phyloP scores from a whole-genome alignment of 2,113 vertebrate genomes.

The Lophura nycthemera region DNA sequence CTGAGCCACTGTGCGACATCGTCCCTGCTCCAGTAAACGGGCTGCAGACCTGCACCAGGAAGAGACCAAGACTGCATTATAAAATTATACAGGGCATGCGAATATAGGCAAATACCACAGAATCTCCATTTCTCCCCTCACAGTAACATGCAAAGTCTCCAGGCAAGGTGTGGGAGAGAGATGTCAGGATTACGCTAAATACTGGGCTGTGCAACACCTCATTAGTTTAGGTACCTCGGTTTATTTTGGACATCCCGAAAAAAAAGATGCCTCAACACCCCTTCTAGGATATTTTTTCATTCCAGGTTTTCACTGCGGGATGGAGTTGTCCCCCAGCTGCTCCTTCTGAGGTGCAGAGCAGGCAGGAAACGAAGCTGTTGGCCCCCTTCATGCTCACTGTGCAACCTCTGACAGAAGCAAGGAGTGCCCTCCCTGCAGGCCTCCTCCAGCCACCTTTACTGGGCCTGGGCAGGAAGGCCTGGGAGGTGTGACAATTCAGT shows the following conservation, averaged over 20 bases:
- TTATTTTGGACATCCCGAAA: background rate
- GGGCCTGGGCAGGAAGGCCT: background rate
- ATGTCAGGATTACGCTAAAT: background rate
- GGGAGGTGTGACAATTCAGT: background rate
- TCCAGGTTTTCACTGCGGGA: background rate
- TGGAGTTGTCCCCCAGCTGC: background rate
- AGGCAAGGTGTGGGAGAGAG: background rate
- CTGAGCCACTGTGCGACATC: slow-evolving; percentile 96
- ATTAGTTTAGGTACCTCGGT: background rate
- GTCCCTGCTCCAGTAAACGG: slow-evolving; percentile 93
- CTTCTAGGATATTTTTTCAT: background rate
- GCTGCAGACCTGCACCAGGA: slow-evolving; percentile 87
- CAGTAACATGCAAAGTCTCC: background rate
- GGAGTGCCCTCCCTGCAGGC: background rate
- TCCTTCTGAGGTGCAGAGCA: background rate
- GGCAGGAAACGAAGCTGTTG: background rate
- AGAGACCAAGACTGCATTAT: background rate
- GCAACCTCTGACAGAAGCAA: background rate
- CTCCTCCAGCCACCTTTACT: background rate
- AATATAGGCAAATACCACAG: background rate
- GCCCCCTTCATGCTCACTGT: background rate
- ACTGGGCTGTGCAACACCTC: background rate
- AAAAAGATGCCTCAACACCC: background rate
- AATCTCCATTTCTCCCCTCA: background rate
- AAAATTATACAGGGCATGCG: background rate